Conservation (phyloP, 2,888 invertebrate genomes). For the Amphiduros pacificus region DNA sequence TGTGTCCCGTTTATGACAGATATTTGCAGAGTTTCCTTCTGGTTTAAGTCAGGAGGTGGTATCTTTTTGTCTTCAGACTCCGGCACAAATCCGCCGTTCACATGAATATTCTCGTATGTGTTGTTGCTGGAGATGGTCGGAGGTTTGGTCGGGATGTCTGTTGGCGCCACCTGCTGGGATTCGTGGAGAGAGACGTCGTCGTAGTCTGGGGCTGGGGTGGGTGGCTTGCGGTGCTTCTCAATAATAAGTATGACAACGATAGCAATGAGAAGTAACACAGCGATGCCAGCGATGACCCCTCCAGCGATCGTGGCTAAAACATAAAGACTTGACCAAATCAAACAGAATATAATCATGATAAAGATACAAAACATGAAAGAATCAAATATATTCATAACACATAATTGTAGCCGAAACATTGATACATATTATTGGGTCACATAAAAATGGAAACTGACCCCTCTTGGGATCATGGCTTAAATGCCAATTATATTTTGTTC, state of each 20-base stretch:
- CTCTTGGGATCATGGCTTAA: not conserved
- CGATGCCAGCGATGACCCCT: conserved; percentile 12
- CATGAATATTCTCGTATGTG: not conserved
- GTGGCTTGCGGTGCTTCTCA: conserved; percentile 9
- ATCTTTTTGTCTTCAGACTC: too few species aligned
- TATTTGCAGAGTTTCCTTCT: too few species aligned
- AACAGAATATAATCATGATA: not conserved
- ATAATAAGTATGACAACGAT: conserved; percentile 15
- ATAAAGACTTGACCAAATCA: too few species aligned
- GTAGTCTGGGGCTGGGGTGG: not conserved
- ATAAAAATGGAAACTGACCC: not conserved
- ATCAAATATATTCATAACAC: too few species aligned
- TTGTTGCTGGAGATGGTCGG: not conserved
- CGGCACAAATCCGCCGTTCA: not conserved
- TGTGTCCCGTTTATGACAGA: too few species aligned
- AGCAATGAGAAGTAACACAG: conserved; percentile 6
- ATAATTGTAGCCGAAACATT: not conserved
- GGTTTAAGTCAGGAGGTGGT: too few species aligned
- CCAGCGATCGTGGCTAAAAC: conserved; percentile 8
- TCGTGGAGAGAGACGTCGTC: conserved; percentile 9
- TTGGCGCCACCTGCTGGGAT: not conserved
- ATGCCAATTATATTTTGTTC: too few species aligned
- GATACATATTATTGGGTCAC: too few species aligned
- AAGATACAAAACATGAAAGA: not conserved
- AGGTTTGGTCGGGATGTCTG: not conserved